Evolutionary conservation across 2,113 vertebrate genomes (phyloP).

Genomic region (Eptesicus fuscus): DNA sequence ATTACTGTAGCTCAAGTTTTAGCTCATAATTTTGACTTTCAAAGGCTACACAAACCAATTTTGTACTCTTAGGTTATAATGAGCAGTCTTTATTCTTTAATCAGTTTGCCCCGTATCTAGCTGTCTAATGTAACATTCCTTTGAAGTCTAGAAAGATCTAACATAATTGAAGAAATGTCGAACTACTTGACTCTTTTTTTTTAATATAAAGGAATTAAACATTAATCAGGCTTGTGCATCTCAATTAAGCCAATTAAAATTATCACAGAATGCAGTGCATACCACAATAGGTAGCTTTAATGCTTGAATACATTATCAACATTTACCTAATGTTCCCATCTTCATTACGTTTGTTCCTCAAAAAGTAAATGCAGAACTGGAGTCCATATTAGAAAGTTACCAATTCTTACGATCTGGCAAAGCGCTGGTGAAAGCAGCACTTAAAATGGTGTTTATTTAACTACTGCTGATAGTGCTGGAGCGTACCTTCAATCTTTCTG

Average conservation of each 20-base stretch:
- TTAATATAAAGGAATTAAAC: conserved; percentile 91
- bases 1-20: conserved; percentile 87
- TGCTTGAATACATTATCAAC: conserved; percentile 85
- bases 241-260: conserved; percentile 92
- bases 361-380: conserved; percentile 63
- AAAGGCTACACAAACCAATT: conserved; percentile 90
- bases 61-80: conserved; percentile 91
- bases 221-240: conserved; percentile 90
- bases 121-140: conserved; percentile 88
- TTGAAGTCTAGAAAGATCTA: conserved; percentile 89
- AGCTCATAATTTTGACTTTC: conserved; percentile 89
- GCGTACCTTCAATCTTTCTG: conserved; percentile 61
- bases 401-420: conserved; percentile 33
- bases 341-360: conserved; percentile 76
- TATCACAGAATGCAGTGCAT: conserved; percentile 85
- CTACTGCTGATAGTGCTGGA: neutral
- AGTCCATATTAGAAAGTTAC: conserved; percentile 32
- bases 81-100: conserved; percentile 91
- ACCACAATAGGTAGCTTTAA: conserved; percentile 85
- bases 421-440: neutral
- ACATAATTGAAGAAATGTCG: conserved; percentile 92
- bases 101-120: conserved; percentile 85
- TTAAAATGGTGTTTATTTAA: neutral
- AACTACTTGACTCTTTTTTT: conserved; percentile 89
- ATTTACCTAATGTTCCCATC: conserved; percentile 80